phyloP scores from a whole-genome alignment of 2,797 vertebrate genomes.

The Enteromius unitaeniatus region DNA sequence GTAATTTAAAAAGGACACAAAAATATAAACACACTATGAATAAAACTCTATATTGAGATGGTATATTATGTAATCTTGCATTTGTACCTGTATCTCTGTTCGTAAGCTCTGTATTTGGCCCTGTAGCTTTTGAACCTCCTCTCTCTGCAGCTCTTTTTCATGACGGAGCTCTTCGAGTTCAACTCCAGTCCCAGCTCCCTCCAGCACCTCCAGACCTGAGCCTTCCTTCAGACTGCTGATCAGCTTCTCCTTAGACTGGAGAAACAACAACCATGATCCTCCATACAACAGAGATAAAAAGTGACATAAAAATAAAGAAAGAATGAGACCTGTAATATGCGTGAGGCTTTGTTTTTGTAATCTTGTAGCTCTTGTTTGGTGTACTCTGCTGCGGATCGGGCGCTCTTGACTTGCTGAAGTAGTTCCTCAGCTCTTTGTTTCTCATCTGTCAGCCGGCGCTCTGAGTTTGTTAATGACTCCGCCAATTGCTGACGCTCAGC shows the following conservation, averaged over 20 bases:
- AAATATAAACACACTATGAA: not conserved
- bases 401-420: constrained; percentile 87
- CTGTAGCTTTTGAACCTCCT: constrained; percentile 93
- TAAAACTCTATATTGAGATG: not conserved
- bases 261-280: constrained; percentile 10
- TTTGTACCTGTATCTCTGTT: constrained; percentile 88
- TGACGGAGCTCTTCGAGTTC: constrained; percentile 95
- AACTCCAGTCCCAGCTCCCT: constrained; percentile 79
- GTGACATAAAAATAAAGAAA: not conserved
- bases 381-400: constrained; percentile 81
- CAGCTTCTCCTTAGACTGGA: constrained; percentile 97
- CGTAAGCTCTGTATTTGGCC: constrained; percentile 89
- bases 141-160: constrained; percentile 90
- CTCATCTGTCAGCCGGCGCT: constrained; percentile 87
- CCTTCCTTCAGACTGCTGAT: constrained; percentile 98
- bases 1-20: not conserved
- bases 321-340: constrained; percentile 88
- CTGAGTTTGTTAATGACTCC: constrained; percentile 84
- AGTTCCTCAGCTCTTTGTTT: constrained; percentile 86
- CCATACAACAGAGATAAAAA: not conserved
- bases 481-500: constrained; percentile 89
- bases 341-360: constrained; percentile 96
- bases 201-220: constrained; percentile 90
- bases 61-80: not conserved
- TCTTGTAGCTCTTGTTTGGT: constrained; percentile 90